Evolutionary conservation across 2,888 invertebrate species (phyloP), one percentile per base, ranked within the genome.

Genomic region (Disparrhopalites patrizii): DNA sequence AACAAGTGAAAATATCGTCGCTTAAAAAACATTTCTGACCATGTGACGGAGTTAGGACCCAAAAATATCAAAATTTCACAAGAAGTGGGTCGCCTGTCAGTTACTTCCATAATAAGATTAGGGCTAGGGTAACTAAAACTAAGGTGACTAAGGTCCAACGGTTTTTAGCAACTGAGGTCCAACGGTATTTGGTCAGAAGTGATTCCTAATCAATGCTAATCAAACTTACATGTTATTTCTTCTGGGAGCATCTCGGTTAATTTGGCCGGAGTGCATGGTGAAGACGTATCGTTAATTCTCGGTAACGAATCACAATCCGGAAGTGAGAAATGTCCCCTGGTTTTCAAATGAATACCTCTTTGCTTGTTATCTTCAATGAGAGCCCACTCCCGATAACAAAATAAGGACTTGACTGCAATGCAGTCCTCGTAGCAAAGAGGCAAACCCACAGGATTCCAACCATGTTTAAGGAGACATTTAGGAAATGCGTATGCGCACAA

Each of bases 331-430:
- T 93, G 91, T 1, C 91, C 93, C 72, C 91, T 83, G 27, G 88
- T 88, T 79, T 90, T 87, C 74, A 91, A 86, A 78, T 83, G 88
- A 68, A 90, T 86, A 51, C 88, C 87, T 68, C 87, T 84, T 67
- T 86, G 85, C 78, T 92, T 93, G 78, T 90, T 90, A 77, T 92
- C 91, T 80, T 93, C 92, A 64, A 95, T 86, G 65, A 91, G 81
- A 27, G 90, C 89, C 95, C 96, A 96, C 78, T 94, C 92, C 77
- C 89, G 91, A 79, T 90, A 93, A 80, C 96, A 97, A 80, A 93
- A 91, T 77, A 93, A 86, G 79, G 90, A 86, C 78, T 89, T 88
- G 28, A 93, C 90, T 62, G 95, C 95, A 78, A 90, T 85, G 78
- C 96, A 97, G 78, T 95, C 94, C 83, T 96, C 95, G 77, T 91